Evolutionary conservation across 2,113 vertebrate species (phyloP), one percentile per base, ranked within the genome.

Genomic region (Chascanopsetta lugubris): DNA sequence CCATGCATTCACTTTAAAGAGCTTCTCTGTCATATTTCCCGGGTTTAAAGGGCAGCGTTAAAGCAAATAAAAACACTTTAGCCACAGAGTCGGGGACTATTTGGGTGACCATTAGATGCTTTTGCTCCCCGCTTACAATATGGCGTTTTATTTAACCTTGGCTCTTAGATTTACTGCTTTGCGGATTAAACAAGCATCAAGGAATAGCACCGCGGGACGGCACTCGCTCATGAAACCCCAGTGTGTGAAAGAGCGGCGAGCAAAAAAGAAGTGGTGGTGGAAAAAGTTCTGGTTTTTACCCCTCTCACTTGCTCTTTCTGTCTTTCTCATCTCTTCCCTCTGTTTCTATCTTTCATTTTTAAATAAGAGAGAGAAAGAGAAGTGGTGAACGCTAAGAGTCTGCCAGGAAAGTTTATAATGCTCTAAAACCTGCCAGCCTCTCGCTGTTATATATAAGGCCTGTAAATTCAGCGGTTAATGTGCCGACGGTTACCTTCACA

Each of bases 381-480:
- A 42, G 29, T 58, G 48, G 29, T 2, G 21, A 67, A 70, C 70
- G 85, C 82, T 79, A 72, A 85, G 77, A 62, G 34, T 81, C 83
- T 86, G 83, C 82, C 85, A 87, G 66, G 75, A 82, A 89, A 89
- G 83, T 90, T 92, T 91, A 91, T 83, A 91, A 88, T 77, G 83
- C 85, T 87, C 73, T 92, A 89, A 90, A 91, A 86, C 69, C 86
- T 69, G 83, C 77, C 81, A 81, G 65, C 61, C 75, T 79, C 79
- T 87, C 38, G 54, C 75, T 68, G 75, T 81, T 88, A 81, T 85
- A 85, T 87, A 89, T 79, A 77, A 80, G 75, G 54, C 70, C 69
- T 87, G 84, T 92, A 92, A 88, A 92, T 88, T 88, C 61, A 49
- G 48, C n/a, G 72, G 86, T 82, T 87, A 87, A 85, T 88, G 80